These are phyloP conservation scores for Campylomormyrus tamandua DNA, from an alignment of 2,113 vertebrate genomes.

Conservation along the genomic window DNA sequence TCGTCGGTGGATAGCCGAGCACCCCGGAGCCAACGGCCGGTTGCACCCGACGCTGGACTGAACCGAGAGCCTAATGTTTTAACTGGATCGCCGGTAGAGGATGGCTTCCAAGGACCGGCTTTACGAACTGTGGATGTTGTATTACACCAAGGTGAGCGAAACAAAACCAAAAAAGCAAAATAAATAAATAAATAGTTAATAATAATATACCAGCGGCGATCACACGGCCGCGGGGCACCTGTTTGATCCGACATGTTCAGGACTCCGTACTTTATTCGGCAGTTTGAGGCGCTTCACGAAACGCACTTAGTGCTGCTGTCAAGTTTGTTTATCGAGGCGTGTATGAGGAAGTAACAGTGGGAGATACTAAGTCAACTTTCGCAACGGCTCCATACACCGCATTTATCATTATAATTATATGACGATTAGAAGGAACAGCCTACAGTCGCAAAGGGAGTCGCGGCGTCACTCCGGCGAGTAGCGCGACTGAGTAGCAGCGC, in stretches of 20 bases:
- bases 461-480: not conserved
- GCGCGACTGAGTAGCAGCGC: no score
- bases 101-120: slow-evolving; percentile 84
- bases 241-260: slow-evolving; percentile 27
- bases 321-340: not conserved
- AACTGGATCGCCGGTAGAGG: slow-evolving; percentile 38
- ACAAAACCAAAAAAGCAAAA: slow-evolving; percentile 13
- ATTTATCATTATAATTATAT: not conserved
- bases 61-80: slow-evolving; percentile 28
- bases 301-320: not conserved
- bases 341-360: slow-evolving; percentile 10
- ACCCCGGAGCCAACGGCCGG: not conserved
- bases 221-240: slow-evolving; percentile 49
- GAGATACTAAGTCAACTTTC: not conserved
- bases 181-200: not conserved
- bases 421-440: not conserved
- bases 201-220: not conserved
- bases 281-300: not conserved
- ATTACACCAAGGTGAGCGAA: slow-evolving; percentile 79
- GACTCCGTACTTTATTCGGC: no score
- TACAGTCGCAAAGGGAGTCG: not conserved
- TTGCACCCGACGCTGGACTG: not conserved
- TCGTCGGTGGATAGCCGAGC: not conserved
- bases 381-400: not conserved
- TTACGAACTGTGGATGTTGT: slow-evolving; percentile 85